Evolutionary conservation across 2,888 invertebrate species (phyloP).

Genomic region (Hylaea fasciaria): DNA sequence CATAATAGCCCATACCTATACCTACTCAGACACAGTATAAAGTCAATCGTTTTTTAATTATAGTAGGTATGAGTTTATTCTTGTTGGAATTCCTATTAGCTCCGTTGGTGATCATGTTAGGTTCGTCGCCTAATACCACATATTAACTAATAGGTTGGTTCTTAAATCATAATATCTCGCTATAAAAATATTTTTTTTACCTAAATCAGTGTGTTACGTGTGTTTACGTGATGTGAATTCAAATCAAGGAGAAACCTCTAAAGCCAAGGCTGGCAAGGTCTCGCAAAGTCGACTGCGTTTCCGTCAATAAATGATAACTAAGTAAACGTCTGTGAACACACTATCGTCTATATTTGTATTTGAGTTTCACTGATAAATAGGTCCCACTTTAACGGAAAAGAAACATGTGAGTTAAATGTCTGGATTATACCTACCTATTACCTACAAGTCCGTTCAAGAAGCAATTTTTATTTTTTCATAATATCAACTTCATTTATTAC

Average conservation of each 20-base stretch:
- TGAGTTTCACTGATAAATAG: constrained; percentile 3
- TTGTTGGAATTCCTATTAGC: background rate
- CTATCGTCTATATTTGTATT: background rate
- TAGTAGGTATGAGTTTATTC: constrained; percentile 1
- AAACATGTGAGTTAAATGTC: too few species aligned
- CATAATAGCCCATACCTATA: too few species aligned
- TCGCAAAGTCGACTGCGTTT: constrained; percentile 13
- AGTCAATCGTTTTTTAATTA: constrained; percentile 18
- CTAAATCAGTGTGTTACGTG: constrained; percentile 16
- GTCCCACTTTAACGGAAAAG: background rate
- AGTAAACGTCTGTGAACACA: background rate
- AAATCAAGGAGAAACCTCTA: constrained; percentile 11
- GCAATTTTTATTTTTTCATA: too few species aligned
- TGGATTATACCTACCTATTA: too few species aligned
- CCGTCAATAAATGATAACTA: constrained; percentile 21
- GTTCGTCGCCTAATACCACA: background rate
- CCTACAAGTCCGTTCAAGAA: too few species aligned
- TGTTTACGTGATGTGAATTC: constrained; percentile 22
- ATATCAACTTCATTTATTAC: too few species aligned
- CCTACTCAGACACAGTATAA: too few species aligned
- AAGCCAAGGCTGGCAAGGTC: background rate
- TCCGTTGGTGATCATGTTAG: background rate
- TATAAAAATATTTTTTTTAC: constrained; percentile 1
- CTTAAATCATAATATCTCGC: too few species aligned
- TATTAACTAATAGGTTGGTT: too few species aligned